A percentile compares a stretch with the other conserved stretches of the same genome.
phyloP scores from a whole-genome alignment of 1,140 invertebrate genomes.

The Philotrypesis tridentata region DNA sequence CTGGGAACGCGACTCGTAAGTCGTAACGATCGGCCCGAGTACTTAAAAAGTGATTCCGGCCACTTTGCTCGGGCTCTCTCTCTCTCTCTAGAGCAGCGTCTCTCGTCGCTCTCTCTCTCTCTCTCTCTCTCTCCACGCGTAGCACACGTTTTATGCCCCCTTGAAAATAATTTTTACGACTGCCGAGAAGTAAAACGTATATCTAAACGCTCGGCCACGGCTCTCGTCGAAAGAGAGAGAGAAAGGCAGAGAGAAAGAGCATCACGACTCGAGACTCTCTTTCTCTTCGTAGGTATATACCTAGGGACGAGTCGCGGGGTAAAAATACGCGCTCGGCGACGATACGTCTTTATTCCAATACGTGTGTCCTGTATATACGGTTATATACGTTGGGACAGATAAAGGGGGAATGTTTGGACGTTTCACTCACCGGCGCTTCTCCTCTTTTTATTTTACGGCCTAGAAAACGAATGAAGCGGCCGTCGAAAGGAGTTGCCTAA shows the following conservation, averaged over 20 bases:
- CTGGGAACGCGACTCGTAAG: background rate
- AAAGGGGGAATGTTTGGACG: constrained; percentile 8
- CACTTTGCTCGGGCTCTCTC: background rate
- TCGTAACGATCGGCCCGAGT: background rate
- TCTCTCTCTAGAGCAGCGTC: background rate
- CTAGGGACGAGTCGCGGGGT: background rate
- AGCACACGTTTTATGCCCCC: constrained; percentile 22
- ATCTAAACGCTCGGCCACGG: constrained; percentile 28
- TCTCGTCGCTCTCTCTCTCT: background rate
- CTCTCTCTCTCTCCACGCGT: background rate
- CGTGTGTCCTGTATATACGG: no score
- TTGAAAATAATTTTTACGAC: constrained; percentile 42
- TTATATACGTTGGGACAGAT: no score
- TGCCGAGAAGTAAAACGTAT: constrained; percentile 37
- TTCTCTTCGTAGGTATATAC: no score
- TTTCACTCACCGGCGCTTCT: background rate
- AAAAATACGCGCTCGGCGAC: constrained; percentile 14
- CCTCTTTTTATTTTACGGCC: background rate
- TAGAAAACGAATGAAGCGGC: background rate
- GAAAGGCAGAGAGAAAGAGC: background rate
- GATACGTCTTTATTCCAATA: constrained; percentile 20
- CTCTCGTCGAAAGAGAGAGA: background rate
- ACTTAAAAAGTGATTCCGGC: constrained; percentile 41
- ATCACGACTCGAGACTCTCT: no score
- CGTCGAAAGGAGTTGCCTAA: constrained; percentile 1